These are phyloP conservation scores for Myoxocephalus aenaeus DNA, from an alignment of 2,797 vertebrate species.

Conservation along the genomic window DNA sequence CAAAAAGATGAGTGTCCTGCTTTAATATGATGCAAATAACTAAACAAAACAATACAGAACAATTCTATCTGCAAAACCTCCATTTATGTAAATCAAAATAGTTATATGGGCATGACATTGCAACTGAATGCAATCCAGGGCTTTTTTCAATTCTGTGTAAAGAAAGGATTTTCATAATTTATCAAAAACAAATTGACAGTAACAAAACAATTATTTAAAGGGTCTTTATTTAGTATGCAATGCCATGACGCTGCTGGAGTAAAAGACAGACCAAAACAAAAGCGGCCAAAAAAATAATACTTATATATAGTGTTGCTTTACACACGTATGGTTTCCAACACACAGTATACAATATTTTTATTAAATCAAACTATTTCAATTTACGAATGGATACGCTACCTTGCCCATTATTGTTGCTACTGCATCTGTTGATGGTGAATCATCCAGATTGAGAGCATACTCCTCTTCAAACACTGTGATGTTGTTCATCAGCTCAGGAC, in stretches of 20 bases:
- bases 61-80: neutral
- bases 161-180: neutral
- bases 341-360: neutral
- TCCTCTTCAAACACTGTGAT: constrained; percentile 10
- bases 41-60: neutral
- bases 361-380: neutral
- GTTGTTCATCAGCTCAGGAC: constrained; percentile 31
- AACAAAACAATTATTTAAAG: neutral
- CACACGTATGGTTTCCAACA: neutral
- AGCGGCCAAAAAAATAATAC: neutral
- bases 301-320: neutral
- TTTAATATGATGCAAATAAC: neutral
- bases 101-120: neutral
- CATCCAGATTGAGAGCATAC: constrained; percentile 14
- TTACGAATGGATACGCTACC: neutral
- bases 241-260: neutral
- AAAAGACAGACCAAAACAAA: neutral
- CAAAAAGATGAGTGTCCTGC: neutral
- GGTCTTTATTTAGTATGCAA: neutral
- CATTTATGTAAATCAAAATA: neutral
- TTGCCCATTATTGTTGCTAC: neutral
- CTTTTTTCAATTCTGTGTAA: neutral
- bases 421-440: constrained; percentile 24
- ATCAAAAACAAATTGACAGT: neutral
- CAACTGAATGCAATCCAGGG: neutral